Conservation (phyloP, 1,140 invertebrate genomes). For the Notospermus geniculatus region DNA sequence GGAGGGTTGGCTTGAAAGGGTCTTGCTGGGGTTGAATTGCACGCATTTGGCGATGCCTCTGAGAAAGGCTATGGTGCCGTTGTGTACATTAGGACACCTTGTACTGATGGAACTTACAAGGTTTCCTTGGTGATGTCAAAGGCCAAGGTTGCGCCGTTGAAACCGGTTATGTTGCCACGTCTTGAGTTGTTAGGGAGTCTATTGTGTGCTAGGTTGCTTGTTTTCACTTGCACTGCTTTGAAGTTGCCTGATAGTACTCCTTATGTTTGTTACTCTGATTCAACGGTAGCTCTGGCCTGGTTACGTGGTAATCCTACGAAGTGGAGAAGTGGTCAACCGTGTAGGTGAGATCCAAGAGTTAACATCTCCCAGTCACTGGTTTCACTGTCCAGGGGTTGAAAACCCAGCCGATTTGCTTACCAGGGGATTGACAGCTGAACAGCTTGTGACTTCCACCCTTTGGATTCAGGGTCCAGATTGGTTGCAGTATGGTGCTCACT, state of each 20-base stretch:
- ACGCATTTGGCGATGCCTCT: too few relatives aligned
- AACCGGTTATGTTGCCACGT: too few relatives aligned
- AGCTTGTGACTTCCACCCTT: background rate
- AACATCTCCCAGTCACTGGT: conserved; percentile 7
- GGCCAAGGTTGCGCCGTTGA: too few relatives aligned
- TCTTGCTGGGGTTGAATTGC: too few relatives aligned
- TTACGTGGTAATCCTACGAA: conserved; percentile 6
- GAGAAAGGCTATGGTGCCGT: too few relatives aligned
- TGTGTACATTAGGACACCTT: too few relatives aligned
- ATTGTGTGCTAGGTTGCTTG: background rate
- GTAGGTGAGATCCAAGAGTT: background rate
- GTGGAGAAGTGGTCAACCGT: conserved; percentile 17
- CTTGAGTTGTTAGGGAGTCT: too few relatives aligned
- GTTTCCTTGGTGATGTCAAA: too few relatives aligned
- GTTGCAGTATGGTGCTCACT: background rate
- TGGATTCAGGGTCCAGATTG: background rate
- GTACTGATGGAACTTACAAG: too few relatives aligned
- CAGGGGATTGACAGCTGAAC: conserved; percentile 4
- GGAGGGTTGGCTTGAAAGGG: too few relatives aligned
- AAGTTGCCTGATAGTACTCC: conserved; percentile 8
- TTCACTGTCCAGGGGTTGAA: conserved; percentile 14
- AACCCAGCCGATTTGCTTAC: conserved; percentile 25
- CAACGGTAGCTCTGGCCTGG: conserved; percentile 11
- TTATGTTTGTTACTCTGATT: conserved; percentile 12
- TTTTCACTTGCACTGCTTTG: background rate